These are phyloP conservation scores for Sander lucioperca DNA, from an alignment of 2,113 vertebrate species.

Conservation along the genomic window DNA sequence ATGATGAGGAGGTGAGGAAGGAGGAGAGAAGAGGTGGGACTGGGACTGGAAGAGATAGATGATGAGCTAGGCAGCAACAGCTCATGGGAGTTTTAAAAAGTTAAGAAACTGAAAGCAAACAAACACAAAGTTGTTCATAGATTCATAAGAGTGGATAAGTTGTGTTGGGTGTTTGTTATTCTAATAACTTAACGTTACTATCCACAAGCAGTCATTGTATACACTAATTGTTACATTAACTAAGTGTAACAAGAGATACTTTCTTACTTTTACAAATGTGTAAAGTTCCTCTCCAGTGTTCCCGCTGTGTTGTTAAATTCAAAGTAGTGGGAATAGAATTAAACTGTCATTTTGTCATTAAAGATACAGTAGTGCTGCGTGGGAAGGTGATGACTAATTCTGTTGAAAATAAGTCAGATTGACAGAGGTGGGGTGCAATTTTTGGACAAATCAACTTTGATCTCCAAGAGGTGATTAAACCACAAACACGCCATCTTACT, in stretches of 20 bases:
- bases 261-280: neutral
- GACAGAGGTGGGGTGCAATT: constrained; percentile 54
- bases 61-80: constrained; percentile 5
- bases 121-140: neutral
- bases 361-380: neutral
- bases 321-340: constrained; percentile 46
- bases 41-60: neutral
- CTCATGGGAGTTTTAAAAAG: constrained; percentile 49
- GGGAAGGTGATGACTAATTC: constrained; percentile 55
- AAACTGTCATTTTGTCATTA: constrained; percentile 63
- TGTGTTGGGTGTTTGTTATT: neutral
- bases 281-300: constrained; percentile 10
- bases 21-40: neutral
- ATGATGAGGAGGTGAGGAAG: constrained; percentile 7
- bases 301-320: neutral
- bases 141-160: neutral
- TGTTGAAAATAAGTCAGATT: constrained; percentile 34
- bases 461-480: constrained; percentile 48
- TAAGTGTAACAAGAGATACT: neutral
- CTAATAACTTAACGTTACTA: neutral
- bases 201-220: neutral
- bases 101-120: constrained; percentile 39
- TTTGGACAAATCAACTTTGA: constrained; percentile 51
- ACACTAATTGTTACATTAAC: neutral
- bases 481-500: constrained; percentile 60